Base-by-base conservation (phyloP, 2,888 invertebrate species). In the Ecdyonurus torrentis region DNA sequence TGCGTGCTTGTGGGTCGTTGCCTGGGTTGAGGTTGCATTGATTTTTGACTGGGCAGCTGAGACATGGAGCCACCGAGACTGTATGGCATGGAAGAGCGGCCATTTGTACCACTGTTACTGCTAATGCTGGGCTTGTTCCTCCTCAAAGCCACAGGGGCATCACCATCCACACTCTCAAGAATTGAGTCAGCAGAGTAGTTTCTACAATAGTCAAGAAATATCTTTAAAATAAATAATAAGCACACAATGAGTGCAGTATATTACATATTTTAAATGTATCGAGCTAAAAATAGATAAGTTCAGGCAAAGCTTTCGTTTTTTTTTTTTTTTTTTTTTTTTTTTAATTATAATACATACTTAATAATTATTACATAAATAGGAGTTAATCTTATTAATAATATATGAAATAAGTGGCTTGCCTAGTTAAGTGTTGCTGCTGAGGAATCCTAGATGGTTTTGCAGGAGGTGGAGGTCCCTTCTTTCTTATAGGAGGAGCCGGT, bases 181-280 rank as follows among this genome's bases (percentile, higher is more conserved):
- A 55, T 55, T 7, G 55, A 55, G 20, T 55, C 55, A 22, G 55
- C 55, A 55, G 55, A 55, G n/a, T 20, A 55, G n/a, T 55, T 55
- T n/a, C 55, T 55, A n/a, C n/a, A n/a, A n/a, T n/a, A n/a, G n/a
- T n/a, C n/a, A n/a, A n/a, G n/a, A n/a, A n/a, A n/a, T n/a, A n/a
- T n/a, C n/a, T n/a, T n/a, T n/a, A n/a, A n/a, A n/a, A n/a, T n/a
- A n/a, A n/a, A n/a, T n/a, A n/a, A n/a, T n/a, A n/a, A n/a, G n/a
- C n/a, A n/a, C n/a, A n/a, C n/a, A n/a, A n/a, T n/a, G n/a, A n/a
- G n/a, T n/a, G n/a, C n/a, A n/a, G n/a, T n/a, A n/a, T n/a, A n/a
- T n/a, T n/a, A n/a, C n/a, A n/a, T n/a, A n/a, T n/a, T n/a, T n/a
- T n/a, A n/a, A n/a, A n/a, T n/a, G n/a, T n/a, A n/a, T n/a, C n/a